Base-by-base conservation (phyloP, 2,797 vertebrate species). In the Adelosebastes latens region DNA sequence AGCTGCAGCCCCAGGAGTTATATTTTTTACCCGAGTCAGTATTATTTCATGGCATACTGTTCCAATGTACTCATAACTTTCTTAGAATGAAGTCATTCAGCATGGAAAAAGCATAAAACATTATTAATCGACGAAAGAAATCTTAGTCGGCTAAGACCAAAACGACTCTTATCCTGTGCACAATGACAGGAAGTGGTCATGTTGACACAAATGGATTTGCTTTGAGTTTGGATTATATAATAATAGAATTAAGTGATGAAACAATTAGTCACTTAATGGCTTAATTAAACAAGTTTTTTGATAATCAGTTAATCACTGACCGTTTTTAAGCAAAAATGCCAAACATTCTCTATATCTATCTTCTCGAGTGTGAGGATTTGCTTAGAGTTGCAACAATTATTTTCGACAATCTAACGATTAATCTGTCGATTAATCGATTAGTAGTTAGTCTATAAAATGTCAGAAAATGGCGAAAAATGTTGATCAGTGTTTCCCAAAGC, bases 41-140 rank as follows among this genome's bases (percentile, higher is more conserved):
- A 8, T 75, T 84, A 63, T 86, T 88, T 85, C 16, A 64, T 72
- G 24, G 32, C 82, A 22, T 82, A 34, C 46, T 72, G 71, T 87
- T 85, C 39, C 60, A 81, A 39, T 72, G 62, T 72, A 72, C 49
- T 80, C 39, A 6, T 42, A 42, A 42, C 39, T 20, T 49, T 49
- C 46, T 49, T 20, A 8, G 18, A 49, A 20, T 18, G 18, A 49
- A 49, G 18, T 49, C 46, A 49, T 49, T 49, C 46, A 49, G 46
- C 46, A 49, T 49, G 18, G 16, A 8, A 49, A 20, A 49, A 49
- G 46, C 18, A 20, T 49, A 49, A 49, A 49, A 20, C 29, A 34
- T 34, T 9, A 34, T 9, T 34, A 34, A 11, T 34, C 34, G 1
- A 34, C 9, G 9, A 32, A 32, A 32, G 8, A 32, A 32, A 32